phyloP scores from a whole-genome alignment of 1,140 invertebrate genomes.

The Eufriesea mexicana region DNA sequence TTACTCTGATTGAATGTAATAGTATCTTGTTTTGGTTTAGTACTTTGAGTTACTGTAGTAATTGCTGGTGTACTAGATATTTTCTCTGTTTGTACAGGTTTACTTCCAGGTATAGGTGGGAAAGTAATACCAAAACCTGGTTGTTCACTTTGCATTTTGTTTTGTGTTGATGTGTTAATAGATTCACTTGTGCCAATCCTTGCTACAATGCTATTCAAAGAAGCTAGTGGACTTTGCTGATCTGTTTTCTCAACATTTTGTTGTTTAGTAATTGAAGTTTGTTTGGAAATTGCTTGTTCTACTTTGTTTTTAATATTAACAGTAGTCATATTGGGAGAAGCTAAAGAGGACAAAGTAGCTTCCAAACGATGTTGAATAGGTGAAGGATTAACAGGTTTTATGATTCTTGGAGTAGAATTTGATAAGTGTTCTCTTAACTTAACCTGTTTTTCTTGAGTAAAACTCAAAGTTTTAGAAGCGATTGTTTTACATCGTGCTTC shows the following conservation, averaged over 20 bases:
- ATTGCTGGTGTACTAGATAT: slow-evolving; percentile 26
- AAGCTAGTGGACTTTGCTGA: slow-evolving; percentile 72
- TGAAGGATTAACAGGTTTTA: slow-evolving; percentile 72
- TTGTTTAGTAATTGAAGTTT: slow-evolving; percentile 26
- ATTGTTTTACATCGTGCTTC: slow-evolving; percentile 76
- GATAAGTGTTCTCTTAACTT: slow-evolving; percentile 72
- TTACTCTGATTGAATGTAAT: slow-evolving; percentile 22
- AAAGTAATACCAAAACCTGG: slow-evolving; percentile 14
- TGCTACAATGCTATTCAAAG: slow-evolving; percentile 76
- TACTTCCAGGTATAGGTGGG: slow-evolving; percentile 35
- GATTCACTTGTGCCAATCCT: slow-evolving; percentile 67
- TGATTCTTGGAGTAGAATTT: slow-evolving; percentile 66
- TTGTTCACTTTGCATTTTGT: slow-evolving; percentile 55
- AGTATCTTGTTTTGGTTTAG: slow-evolving; percentile 62
- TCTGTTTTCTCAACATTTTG: slow-evolving; percentile 43
- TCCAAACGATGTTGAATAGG: slow-evolving; percentile 76
- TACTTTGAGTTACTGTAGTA: slow-evolving; percentile 38
- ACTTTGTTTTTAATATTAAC: slow-evolving; percentile 38
- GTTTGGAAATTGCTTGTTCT: slow-evolving; percentile 30
- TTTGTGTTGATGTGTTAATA: slow-evolving; percentile 43
- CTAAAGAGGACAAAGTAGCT: slow-evolving; percentile 75
- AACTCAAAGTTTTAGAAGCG: slow-evolving; percentile 68
- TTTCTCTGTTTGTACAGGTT: slow-evolving; percentile 49
- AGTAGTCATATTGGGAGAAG: slow-evolving; percentile 46
- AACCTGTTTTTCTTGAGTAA: slow-evolving; percentile 72